These are phyloP conservation scores for Leptinotarsa rubiginosa DNA, from an alignment of 2,888 invertebrate species.

Conservation along the genomic window DNA sequence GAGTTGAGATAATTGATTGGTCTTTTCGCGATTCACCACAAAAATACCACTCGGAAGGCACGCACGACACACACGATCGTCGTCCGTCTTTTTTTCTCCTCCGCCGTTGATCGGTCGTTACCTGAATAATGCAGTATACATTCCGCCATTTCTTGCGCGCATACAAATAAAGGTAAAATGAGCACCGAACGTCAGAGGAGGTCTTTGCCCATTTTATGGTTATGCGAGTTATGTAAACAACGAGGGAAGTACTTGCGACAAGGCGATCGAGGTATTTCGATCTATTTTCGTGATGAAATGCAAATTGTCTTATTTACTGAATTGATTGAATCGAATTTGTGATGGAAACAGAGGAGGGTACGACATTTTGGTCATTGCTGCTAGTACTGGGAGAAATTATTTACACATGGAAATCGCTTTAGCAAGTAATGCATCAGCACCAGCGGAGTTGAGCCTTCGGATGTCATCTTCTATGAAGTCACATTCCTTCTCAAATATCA, in stretches of 20 bases:
- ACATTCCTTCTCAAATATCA: too few species aligned
- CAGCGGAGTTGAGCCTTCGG: too few species aligned
- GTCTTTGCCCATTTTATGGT: constrained; percentile 39
- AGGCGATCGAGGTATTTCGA: constrained; percentile 1
- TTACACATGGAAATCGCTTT: too few species aligned
- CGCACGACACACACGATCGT: constrained; percentile 43
- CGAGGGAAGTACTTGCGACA: constrained; percentile 5
- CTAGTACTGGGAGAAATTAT: too few species aligned
- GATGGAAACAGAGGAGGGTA: too few species aligned
- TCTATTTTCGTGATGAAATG: constrained; percentile 9
- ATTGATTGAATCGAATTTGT: too few species aligned
- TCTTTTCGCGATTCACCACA: constrained; percentile 49
- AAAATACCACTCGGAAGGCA: constrained; percentile 47
- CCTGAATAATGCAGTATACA: constrained; percentile 41
- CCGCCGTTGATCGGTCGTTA: constrained; percentile 30
- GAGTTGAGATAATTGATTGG: constrained; percentile 45
- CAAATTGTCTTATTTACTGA: not conserved
- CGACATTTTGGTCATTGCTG: too few species aligned
- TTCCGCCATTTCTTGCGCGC: constrained; percentile 37
- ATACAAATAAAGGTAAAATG: constrained; percentile 38
- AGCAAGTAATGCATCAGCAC: too few species aligned
- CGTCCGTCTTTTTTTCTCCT: constrained; percentile 30
- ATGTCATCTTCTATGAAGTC: too few species aligned
- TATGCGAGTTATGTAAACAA: constrained; percentile 27
- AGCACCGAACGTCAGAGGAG: constrained; percentile 33